phyloP scores from a whole-genome alignment of 2,113 vertebrate species.

The Irena cyanogastra region DNA sequence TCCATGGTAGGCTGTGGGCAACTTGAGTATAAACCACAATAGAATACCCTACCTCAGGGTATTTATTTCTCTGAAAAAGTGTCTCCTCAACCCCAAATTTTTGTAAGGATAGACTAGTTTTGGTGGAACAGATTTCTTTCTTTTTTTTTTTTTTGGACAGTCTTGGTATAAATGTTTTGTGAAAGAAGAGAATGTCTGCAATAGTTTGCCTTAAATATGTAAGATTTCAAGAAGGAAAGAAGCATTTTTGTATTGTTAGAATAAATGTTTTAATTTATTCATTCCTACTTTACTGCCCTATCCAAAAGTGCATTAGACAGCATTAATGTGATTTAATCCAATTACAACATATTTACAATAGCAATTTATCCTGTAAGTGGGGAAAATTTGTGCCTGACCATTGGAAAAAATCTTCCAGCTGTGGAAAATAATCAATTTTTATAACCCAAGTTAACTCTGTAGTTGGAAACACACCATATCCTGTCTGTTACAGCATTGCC shows the following conservation, averaged over 20 bases:
- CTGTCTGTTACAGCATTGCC: not conserved
- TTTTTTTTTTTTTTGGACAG: not conserved
- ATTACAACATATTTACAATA: not conserved
- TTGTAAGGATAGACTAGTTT: not conserved
- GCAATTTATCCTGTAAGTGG: not conserved
- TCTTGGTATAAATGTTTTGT: not conserved
- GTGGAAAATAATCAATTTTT: not conserved
- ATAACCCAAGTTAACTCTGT: not conserved
- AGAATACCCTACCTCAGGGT: not conserved
- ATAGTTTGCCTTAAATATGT: not conserved
- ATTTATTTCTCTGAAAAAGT: not conserved
- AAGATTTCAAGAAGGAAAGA: not conserved
- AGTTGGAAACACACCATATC: not conserved
- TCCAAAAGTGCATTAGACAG: not conserved
- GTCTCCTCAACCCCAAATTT: not conserved
- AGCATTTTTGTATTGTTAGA: not conserved
- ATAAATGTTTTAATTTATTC: not conserved
- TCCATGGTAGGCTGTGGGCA: not conserved
- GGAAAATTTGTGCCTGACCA: not conserved
- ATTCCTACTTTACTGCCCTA: not conserved
- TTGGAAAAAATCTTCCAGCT: not conserved
- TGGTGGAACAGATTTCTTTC: not conserved
- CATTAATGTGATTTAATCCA: not conserved
- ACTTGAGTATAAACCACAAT: not conserved
- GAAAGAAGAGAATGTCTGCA: not conserved